These are phyloP conservation scores for Polydrusus tereticollis DNA, from an alignment of 2,888 invertebrate genomes.

Conservation along the genomic window DNA sequence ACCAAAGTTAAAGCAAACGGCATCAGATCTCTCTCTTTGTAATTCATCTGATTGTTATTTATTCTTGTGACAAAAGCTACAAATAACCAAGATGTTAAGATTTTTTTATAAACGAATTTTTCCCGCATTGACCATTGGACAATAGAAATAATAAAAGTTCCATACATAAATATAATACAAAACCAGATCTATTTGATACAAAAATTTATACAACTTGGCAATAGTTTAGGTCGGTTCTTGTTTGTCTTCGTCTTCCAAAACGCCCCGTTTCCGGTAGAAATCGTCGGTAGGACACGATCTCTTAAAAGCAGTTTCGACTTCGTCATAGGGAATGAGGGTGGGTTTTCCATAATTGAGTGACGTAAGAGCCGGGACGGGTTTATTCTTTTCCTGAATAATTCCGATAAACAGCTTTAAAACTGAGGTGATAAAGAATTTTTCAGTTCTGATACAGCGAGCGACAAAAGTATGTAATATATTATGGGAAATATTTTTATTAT, in stretches of 20 bases:
- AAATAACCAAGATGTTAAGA: too few species aligned
- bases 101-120: too few species aligned
- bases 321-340: constrained; percentile 58
- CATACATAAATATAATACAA: too few species aligned
- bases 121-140: too few species aligned
- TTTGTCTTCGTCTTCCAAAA: constrained; percentile 50
- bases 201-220: too few species aligned
- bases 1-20: too few species aligned
- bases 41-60: too few species aligned
- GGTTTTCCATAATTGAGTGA: constrained; percentile 64
- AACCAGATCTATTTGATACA: too few species aligned
- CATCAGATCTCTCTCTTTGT: too few species aligned
- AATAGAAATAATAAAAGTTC: too few species aligned
- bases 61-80: too few species aligned
- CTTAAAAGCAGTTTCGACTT: constrained; percentile 54
- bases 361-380: constrained; percentile 63
- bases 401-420: background rate
- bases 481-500: background rate
- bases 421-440: background rate
- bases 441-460: too few species aligned
- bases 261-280: constrained; percentile 60
- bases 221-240: constrained; percentile 1
- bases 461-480: background rate
- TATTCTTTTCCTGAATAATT: constrained; percentile 61
- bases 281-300: constrained; percentile 57